Evolutionary conservation across 2,113 vertebrate species (phyloP).

Genomic region (Microcebus lehilahytsara): DNA sequence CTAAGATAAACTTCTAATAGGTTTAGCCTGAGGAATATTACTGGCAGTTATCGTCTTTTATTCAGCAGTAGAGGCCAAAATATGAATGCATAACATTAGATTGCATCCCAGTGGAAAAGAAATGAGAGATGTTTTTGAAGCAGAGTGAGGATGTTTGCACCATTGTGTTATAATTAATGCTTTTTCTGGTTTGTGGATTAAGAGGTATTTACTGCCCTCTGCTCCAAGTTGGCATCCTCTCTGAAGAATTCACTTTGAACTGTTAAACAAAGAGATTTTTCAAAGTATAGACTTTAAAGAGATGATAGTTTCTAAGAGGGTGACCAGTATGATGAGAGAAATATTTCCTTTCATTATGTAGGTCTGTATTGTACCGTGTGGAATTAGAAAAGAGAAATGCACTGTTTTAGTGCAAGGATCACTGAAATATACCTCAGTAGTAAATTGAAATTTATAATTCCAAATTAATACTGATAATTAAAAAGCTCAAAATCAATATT

Average conservation of each 20-base stretch:
- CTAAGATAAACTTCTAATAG: background rate
- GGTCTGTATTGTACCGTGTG: background rate
- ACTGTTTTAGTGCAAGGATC: background rate
- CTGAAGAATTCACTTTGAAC: conserved; percentile 64
- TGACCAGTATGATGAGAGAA: conserved; percentile 40
- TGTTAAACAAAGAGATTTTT: conserved; percentile 62
- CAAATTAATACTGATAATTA: background rate
- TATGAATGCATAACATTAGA: conserved; percentile 7
- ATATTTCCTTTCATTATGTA: conserved; percentile 40
- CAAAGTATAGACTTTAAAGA: conserved; percentile 46
- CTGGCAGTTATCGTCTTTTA: background rate
- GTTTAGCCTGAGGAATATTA: conserved; percentile 15
- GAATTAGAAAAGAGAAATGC: background rate
- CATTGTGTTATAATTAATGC: background rate
- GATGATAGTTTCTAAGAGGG: conserved; percentile 26
- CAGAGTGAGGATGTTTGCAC: background rate
- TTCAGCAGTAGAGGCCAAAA: background rate
- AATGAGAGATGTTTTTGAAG: background rate
- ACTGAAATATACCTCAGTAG: conserved; percentile 7
- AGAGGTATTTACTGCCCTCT: conserved; percentile 35
- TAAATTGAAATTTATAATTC: conserved; percentile 39
- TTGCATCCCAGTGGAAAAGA: conserved; percentile 3
- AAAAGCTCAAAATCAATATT: background rate
- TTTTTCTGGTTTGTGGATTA: conserved; percentile 40
- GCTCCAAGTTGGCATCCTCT: background rate